Conservation (phyloP, 2,888 invertebrate species). For the Nemotelus pantherinus region DNA sequence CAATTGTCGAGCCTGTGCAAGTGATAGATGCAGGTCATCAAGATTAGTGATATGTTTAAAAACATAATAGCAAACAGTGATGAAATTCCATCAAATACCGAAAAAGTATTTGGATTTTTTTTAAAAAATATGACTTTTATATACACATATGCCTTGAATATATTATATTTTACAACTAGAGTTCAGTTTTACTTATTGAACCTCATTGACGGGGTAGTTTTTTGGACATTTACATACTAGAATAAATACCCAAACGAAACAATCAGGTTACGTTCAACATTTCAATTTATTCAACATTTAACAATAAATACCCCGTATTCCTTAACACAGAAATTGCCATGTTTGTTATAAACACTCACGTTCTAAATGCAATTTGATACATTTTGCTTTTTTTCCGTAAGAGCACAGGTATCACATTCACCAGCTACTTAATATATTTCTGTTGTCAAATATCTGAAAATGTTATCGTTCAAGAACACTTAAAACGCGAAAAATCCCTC, state of each 20-base stretch:
- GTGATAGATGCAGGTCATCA: conserved; percentile 41
- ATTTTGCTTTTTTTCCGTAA: background rate
- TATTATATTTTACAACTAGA: no score
- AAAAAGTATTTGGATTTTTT: background rate
- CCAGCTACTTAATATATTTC: background rate
- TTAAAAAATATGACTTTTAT: no score
- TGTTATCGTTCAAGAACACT: no score
- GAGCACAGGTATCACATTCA: conserved; percentile 16
- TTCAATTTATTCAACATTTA: conserved; percentile 29
- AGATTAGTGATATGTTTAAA: conserved; percentile 16
- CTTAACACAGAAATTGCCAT: background rate
- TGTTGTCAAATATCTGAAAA: no score
- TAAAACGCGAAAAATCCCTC: no score
- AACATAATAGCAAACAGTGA: background rate
- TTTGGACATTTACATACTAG: no score
- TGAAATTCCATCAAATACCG: background rate
- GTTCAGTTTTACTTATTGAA: no score
- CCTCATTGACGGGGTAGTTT: no score
- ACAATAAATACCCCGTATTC: background rate
- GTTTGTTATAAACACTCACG: no score
- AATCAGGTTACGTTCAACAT: background rate
- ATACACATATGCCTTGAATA: no score
- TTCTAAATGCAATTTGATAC: no score
- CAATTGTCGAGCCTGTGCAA: conserved; percentile 20
- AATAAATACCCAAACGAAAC: no score